A percentile compares a stretch with the other conserved stretches of the same genome.
phyloP scores from a whole-genome alignment of 92 coral and sea anemone genomes.

The Palythoa grandis region DNA sequence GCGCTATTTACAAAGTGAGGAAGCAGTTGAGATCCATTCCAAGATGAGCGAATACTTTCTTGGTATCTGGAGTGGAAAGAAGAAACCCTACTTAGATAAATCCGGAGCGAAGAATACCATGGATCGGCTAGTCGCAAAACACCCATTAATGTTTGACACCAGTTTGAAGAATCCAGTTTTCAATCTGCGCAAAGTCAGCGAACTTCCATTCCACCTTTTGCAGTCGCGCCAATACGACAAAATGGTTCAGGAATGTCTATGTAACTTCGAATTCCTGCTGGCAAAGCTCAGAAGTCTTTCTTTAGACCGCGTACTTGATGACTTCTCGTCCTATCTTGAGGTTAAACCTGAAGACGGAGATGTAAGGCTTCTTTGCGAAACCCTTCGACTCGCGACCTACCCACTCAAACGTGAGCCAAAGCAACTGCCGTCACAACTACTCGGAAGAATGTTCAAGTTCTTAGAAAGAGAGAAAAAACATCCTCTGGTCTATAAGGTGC shows the following conservation, averaged over 20 bases:
- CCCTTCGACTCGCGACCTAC: slow-evolving; percentile 77
- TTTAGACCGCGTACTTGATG: slow-evolving; percentile 68
- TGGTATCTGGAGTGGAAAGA: slow-evolving; percentile 89
- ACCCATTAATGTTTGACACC: slow-evolving; percentile 85
- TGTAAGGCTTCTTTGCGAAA: slow-evolving; percentile 82
- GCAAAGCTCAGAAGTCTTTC: slow-evolving; percentile 91
- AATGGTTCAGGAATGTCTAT: slow-evolving; percentile 78
- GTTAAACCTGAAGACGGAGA: slow-evolving; percentile 79
- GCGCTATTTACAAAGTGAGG: slow-evolving; percentile 71
- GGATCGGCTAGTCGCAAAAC: slow-evolving; percentile 88
- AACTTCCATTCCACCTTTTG: slow-evolving; percentile 87
- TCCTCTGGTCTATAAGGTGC: slow-evolving; percentile 78
- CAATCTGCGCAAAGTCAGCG: slow-evolving; percentile 89
- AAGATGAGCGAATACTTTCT: slow-evolving; percentile 91
- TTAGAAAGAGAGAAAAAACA: slow-evolving; percentile 69
- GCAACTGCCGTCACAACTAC: slow-evolving; percentile 91
- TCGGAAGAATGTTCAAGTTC: slow-evolving; percentile 93
- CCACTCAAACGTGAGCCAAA: slow-evolving; percentile 80
- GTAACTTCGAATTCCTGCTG: slow-evolving; percentile 87
- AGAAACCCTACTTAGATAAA: slow-evolving; percentile 88
- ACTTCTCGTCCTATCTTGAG: slow-evolving; percentile 72
- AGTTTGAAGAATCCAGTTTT: slow-evolving; percentile 74
- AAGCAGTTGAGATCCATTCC: slow-evolving; percentile 72
- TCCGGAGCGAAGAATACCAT: slow-evolving; percentile 75
- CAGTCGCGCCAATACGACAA: slow-evolving; percentile 67